These are phyloP conservation scores for Salvator merianae DNA, from an alignment of 2,113 vertebrate species.

Conservation along the genomic window DNA sequence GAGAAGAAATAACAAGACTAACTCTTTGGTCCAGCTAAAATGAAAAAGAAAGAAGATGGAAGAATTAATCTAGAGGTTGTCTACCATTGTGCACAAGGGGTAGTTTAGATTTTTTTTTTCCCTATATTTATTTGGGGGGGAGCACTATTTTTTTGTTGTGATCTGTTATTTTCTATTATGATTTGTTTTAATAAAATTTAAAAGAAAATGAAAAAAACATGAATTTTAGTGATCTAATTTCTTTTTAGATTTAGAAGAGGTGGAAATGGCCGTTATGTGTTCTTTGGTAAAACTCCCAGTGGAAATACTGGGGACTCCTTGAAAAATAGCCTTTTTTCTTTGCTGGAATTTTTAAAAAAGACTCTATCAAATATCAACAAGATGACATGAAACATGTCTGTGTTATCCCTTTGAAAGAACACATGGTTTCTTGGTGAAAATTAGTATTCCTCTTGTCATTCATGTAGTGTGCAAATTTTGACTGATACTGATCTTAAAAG, in stretches of 20 bases:
- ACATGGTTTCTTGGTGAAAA: not conserved
- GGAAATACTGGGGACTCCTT: slow-evolving; percentile 17
- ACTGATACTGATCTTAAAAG: slow-evolving; percentile 54
- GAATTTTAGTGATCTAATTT: not conserved
- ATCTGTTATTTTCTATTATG: too few relatives aligned
- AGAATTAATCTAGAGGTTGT: too few relatives aligned
- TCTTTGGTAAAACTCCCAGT: slow-evolving; percentile 15
- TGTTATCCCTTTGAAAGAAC: slow-evolving; percentile 24
- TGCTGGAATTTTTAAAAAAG: not conserved
- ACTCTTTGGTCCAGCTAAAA: too few relatives aligned
- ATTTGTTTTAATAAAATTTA: too few relatives aligned
- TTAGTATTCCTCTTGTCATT: slow-evolving; percentile 42
- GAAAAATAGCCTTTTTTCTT: slow-evolving; percentile 31
- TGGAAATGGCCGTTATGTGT: not conserved
- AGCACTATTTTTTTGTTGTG: too few relatives aligned
- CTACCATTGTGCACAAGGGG: too few relatives aligned
- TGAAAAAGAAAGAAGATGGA: too few relatives aligned
- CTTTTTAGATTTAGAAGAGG: not conserved
- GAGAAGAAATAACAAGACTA: too few relatives aligned
- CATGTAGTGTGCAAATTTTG: slow-evolving; percentile 16
- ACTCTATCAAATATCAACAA: slow-evolving; percentile 5
- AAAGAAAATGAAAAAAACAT: too few relatives aligned
- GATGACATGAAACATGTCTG: slow-evolving; percentile 45
- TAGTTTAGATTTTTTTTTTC: too few relatives aligned
- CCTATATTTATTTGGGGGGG: too few relatives aligned